Conservation (phyloP, 2,888 invertebrate genomes). For the Apamea anceps region DNA sequence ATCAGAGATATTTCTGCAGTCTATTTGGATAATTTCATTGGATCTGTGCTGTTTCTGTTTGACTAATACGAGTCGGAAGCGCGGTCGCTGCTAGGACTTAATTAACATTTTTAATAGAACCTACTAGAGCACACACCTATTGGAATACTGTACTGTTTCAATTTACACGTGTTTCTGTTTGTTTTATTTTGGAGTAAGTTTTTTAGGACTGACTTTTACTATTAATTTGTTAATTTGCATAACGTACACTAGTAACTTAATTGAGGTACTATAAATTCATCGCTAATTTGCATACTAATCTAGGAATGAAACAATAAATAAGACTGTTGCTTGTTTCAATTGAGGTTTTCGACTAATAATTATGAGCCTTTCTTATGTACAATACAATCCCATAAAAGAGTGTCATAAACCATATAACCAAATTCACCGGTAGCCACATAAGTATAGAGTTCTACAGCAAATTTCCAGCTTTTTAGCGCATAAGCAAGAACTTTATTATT, state of each 20-base stretch:
- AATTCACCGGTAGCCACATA: background rate
- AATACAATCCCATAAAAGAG: background rate
- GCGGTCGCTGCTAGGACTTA: constrained; percentile 28
- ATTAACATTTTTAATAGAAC: constrained; percentile 60
- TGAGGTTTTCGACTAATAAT: background rate
- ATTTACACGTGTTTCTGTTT: constrained; percentile 35
- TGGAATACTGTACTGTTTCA: constrained; percentile 34
- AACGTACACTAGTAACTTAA: background rate
- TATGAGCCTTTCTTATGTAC: background rate
- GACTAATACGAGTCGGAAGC: constrained; percentile 39
- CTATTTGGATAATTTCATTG: constrained; percentile 35
- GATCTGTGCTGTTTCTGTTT: constrained; percentile 37
- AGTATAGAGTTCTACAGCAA: background rate
- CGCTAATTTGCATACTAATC: background rate
- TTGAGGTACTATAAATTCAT: background rate
- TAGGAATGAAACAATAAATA: background rate
- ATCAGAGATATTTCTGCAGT: constrained; percentile 32
- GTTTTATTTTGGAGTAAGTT: constrained; percentile 1
- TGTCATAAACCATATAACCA: background rate
- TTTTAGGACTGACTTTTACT: background rate
- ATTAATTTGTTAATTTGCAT: background rate
- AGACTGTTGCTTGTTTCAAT: background rate
- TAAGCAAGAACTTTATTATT: constrained; percentile 8
- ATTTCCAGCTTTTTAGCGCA: background rate
- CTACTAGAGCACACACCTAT: constrained; percentile 20